Percentiles rank a stretch among this genome's conserved stretches.
These are phyloP conservation scores for Tiaroga cobitis DNA, from an alignment of 2,797 vertebrate genomes.

Conservation along the genomic window DNA sequence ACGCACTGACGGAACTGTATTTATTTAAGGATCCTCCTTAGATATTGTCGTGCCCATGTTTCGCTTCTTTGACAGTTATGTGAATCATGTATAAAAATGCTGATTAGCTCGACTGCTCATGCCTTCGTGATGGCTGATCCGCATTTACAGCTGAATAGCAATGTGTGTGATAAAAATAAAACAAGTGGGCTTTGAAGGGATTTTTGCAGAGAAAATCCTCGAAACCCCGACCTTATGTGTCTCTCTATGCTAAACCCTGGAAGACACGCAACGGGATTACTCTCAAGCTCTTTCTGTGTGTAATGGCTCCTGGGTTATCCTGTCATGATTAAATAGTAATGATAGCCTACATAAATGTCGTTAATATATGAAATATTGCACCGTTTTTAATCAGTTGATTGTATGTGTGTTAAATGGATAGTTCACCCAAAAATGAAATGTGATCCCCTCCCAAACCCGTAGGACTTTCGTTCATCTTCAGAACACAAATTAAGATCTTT, in stretches of 20 bases:
- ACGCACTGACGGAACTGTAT: neutral
- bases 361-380: too few species aligned
- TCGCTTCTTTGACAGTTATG: neutral
- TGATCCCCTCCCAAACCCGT: too few species aligned
- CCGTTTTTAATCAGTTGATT: too few species aligned
- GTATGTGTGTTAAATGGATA: too few species aligned
- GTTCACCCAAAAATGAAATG: too few species aligned
- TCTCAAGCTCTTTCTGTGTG: neutral
- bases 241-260: conserved; percentile 12
- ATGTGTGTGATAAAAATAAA: conserved; percentile 62
- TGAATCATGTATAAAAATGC: neutral
- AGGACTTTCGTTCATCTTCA: too few species aligned
- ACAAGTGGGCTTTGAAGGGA: conserved; percentile 24
- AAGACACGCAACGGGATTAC: conserved; percentile 26
- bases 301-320: too few species aligned
- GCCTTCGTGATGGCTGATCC: conserved; percentile 58
- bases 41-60: neutral
- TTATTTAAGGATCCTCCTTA: conserved; percentile 9
- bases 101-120: neutral
- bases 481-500: too few species aligned
- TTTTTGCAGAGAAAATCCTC: conserved; percentile 63
- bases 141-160: conserved; percentile 61
- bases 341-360: too few species aligned
- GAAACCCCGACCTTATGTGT: conserved; percentile 58
- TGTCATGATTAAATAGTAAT: neutral